Base-by-base conservation (phyloP, 2,888 invertebrate species). In the Dasysyrphus tricinctus region DNA sequence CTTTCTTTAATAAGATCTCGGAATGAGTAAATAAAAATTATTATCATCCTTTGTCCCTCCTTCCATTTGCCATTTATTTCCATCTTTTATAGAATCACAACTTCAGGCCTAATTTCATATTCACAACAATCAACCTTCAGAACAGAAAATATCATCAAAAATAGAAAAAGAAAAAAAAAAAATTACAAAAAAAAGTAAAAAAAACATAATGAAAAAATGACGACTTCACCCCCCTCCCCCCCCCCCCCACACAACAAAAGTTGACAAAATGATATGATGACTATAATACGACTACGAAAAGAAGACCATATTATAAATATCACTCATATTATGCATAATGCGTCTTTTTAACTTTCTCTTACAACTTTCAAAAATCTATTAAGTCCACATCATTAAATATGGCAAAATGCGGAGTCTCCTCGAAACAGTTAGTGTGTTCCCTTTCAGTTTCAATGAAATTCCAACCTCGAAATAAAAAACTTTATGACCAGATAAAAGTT, bases 331-430 rank as follows among this genome's bases (percentile, higher is more conserved):
- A 85, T 85, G 85, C 85, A 85, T 77, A 78, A 80, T 80, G 85
- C 81, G 85, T 85, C 85, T 81, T 85, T 85, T 80, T 77, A 77
- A 85, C 67, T 77, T 85, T 75, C 57, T 80, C 61, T 81, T 81
- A 86, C 82, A 82, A 86, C 86, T 86, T 85, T 74, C 86, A 86
- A 81, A 86, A 86, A 86, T 86, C 82, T 86, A 86, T 86, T 81
- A 86, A 82, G 82, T 86, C 86, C 86, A 86, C 78, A 75, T 86
- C 86, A 86, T 86, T 86, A 86, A 81, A 78, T 82, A 82, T 86
- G 82, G 75, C 86, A 69, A 74, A 81, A 76, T 63, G n/a, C n/a
- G 77, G 73, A 56, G 78, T 57, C 69, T 49, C 19, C 39, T 42
- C 37, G 61, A 24, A 37, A 65, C 56, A 78, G 59, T 24, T 32